These are phyloP conservation scores for pig (Sus scrofa) DNA, from an alignment of 2,113 vertebrate species.

Conservation along the genomic window T2T-Sscrofa CM000826.6:143571501-143572000, in stretches of 20 bases:
- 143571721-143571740: not conserved
- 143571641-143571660: not conserved
- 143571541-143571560: slow-evolving; percentile 80
- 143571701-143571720: not conserved
- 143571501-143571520: slow-evolving; percentile 72
- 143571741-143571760: not conserved
- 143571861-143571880: not conserved
- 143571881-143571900: not conserved
- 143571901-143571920: not conserved
- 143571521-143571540: slow-evolving; percentile 66
- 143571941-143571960: not conserved
- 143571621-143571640: not conserved
- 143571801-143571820: slow-evolving; percentile 14
- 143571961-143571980: not conserved
- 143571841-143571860: not conserved
- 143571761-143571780: not conserved
- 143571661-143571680: not conserved
- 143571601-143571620: not conserved
- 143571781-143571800: not conserved
- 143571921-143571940: not conserved
- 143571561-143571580: slow-evolving; percentile 62
- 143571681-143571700: not conserved
- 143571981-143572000: not conserved
- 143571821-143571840: not conserved
- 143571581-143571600: slow-evolving; percentile 75